Evolutionary conservation across 2,113 vertebrate species (phyloP), one percentile per base, ranked within the genome.

Genomic region (Apodemus sylvaticus): DNA sequence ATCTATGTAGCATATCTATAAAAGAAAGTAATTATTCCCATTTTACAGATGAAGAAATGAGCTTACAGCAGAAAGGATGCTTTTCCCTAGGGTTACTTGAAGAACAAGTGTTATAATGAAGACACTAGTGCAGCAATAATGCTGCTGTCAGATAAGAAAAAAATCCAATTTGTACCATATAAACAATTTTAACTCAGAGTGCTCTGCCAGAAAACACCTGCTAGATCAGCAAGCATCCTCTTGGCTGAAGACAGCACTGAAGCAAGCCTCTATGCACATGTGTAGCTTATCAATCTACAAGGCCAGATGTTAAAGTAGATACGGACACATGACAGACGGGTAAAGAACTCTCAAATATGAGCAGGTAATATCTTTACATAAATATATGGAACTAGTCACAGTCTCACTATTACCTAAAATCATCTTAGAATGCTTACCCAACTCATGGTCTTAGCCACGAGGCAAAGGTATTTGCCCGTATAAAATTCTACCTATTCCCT

Each of bases 181-280:
- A 71, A 86, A 42, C 39, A 36, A 71, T 74, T 90, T 83, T 19
- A 82, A 91, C 55, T 68, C 5, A 91, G 82, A 6, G 22, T 86
- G 10, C 5, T 31, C 11, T 12, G 42, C 68, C 42, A 34, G 53
- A 73, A 85, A 88, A 66, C 24, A 91, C 11, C 26, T 79, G 8
- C 55, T 70, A 77, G 62, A 42, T 91, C 70, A 86, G 22, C n/a
- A 89, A 60, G 82, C 51, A 77, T 12, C 36, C 8, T 79, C 77
- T 79, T 88, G 58, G 82, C 58, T 83, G 58, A 7, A 12, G 70
- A 85, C 95, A 39, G 42, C 62, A 92, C 87, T 89, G 31, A 94
- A 85, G 16, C 20, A 91, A 96, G n/a, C 13, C 86, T 88, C 7
- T 82, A 36, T 55, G 83, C 12, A 82, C 19, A n/a, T 11, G 68